A percentile compares a stretch with the other conserved stretches of the same genome.
These are phyloP conservation scores for Xylocampa areola DNA, from an alignment of 2,888 invertebrate genomes.

Conservation along the genomic window DNA sequence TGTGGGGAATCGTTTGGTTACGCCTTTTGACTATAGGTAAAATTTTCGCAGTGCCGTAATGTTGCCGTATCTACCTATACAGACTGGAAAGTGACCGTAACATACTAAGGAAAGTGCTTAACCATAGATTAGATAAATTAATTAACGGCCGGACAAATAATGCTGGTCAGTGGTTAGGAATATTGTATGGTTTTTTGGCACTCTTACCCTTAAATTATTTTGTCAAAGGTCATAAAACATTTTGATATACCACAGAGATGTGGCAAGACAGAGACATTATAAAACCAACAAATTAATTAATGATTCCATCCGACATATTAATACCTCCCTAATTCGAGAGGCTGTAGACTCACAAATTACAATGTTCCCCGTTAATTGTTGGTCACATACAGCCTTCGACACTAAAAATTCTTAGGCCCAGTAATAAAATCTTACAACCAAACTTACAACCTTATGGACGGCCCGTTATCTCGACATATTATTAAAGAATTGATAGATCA, in stretches of 20 bases:
- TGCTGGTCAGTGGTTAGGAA: no score
- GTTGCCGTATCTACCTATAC: no score
- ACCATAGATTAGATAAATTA: no score
- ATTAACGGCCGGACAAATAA: no score
- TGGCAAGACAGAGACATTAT: slow-evolving; percentile 9
- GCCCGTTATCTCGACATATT: slow-evolving; percentile 67
- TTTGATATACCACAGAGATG: not conserved
- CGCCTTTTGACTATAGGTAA: no score
- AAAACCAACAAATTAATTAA: slow-evolving; percentile 26
- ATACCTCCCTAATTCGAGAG: slow-evolving; percentile 41
- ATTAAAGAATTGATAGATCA: slow-evolving; percentile 61
- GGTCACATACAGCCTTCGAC: slow-evolving; percentile 32
- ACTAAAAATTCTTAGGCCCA: slow-evolving; percentile 52
- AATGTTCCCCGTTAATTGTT: slow-evolving; percentile 50
- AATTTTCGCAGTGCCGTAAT: no score
- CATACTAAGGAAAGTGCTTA: no score
- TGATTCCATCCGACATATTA: slow-evolving; percentile 47
- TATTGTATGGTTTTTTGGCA: no score
- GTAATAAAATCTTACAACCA: slow-evolving; percentile 69
- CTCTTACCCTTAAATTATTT: no score
- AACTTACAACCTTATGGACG: slow-evolving; percentile 59
- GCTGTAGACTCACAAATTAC: slow-evolving; percentile 50
- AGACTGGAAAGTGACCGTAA: no score
- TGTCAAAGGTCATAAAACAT: no score
- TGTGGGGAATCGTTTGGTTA: no score